Base-by-base conservation (phyloP, 1,140 invertebrate genomes). In the Bilobella aurantiaca region DNA sequence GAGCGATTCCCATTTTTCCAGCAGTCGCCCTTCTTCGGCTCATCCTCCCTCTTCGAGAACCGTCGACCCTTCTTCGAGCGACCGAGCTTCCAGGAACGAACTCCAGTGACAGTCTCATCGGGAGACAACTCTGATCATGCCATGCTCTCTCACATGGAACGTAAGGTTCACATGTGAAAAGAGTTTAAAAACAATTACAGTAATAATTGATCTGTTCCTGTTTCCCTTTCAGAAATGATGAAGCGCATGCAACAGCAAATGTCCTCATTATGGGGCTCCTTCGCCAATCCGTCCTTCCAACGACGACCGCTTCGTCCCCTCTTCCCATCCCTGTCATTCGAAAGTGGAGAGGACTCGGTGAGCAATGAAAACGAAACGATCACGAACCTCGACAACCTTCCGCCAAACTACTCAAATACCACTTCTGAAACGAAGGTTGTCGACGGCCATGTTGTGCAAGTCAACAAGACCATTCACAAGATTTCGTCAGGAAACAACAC, bases 391-490 rank as follows among this genome's bases (percentile, higher is more conserved):
- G 62, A 62, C 32, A 60, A 60, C 27, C 57, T 70, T 1, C 71
- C 71, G 23, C 56, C 66, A 16, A 73, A 73, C 59, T 73, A 73
- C 65, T 63, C 66, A 3, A 73, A 73, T 32, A 66, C 66, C 2
- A 73, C 71, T 8, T 70, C 68, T 46, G 71, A 73, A 59, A 73
- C 71, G 0, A 73, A 73, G 32, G 58, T 70, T 2, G 57, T 73
- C 57, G 71, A 73, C 47, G 71, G 71, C 1, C 65, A 73, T 32
- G 42, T 73, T 18, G 66, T 73, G n/a, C 37, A 59, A 14, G 71
- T 73, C 0, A 73, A 73, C 62, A 70, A 70, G 30, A 73, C 71
- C 3, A 66, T 73, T 32, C 71, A 73, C 47, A 73, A 68, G 37
- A 69, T 73, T 28, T 57, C 63, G 18, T 58, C 57, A 30, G 63